Evolutionary conservation across 2,797 vertebrate species (phyloP).

Genomic region (Bovichtus variegatus): DNA sequence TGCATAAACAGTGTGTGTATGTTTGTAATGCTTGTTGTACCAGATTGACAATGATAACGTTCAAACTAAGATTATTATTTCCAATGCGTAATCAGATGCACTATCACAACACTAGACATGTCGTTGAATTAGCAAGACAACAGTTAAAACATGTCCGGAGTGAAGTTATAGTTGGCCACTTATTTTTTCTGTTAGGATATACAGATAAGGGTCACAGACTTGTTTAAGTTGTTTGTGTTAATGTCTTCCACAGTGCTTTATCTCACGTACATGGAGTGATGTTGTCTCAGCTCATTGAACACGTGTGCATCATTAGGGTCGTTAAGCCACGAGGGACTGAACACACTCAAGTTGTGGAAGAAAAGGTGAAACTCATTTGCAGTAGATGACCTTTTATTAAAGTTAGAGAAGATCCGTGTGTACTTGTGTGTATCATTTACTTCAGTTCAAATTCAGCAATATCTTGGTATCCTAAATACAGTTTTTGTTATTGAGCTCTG

Average conservation of each 20-base stretch:
- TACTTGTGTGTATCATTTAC: background rate
- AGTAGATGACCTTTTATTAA: background rate
- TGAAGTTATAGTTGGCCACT: background rate
- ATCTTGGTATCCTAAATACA: background rate
- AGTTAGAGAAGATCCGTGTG: background rate
- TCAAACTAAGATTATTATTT: too few relatives aligned
- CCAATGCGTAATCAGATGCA: too few relatives aligned
- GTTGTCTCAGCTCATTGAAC: slow-evolving; percentile 6
- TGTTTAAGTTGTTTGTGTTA: background rate
- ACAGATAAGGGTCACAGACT: background rate
- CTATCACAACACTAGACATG: too few relatives aligned
- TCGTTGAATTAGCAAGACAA: background rate
- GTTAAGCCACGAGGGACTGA: background rate
- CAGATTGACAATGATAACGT: background rate
- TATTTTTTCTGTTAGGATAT: background rate
- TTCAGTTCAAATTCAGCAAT: background rate
- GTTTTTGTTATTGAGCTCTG: background rate
- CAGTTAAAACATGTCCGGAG: background rate
- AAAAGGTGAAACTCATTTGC: slow-evolving; percentile 2
- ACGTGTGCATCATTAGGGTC: slow-evolving; percentile 16
- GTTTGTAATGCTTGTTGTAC: background rate
- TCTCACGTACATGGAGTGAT: background rate
- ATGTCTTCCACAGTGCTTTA: background rate
- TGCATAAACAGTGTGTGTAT: background rate
- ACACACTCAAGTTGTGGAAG: background rate